phyloP scores from a whole-genome alignment of 2,797 vertebrate species.

The Naso thynnoides region DNA sequence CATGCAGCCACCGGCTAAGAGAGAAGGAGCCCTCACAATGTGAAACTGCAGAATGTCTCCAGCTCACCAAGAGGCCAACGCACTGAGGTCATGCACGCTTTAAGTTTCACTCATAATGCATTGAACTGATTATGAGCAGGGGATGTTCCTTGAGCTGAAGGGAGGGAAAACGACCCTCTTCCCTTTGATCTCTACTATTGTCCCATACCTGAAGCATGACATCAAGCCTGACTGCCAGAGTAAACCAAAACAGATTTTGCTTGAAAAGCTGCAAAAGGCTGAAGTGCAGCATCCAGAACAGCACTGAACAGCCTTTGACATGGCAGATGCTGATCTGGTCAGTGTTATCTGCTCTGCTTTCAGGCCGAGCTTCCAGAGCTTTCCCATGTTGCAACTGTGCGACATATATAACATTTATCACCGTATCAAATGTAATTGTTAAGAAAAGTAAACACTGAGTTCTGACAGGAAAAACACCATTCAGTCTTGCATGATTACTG shows the following conservation, averaged over 20 bases:
- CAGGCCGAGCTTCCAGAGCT: slow-evolving; percentile 27
- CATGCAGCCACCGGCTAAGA: slow-evolving; percentile 34
- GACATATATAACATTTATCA: slow-evolving; percentile 49
- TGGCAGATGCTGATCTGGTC: slow-evolving; percentile 68
- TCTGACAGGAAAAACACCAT: slow-evolving; percentile 32
- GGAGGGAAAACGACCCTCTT: slow-evolving; percentile 48
- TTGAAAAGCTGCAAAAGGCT: slow-evolving; percentile 37
- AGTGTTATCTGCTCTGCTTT: slow-evolving; percentile 55
- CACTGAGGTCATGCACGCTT: slow-evolving; percentile 69
- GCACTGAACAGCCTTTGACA: slow-evolving; percentile 71
- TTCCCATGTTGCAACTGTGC: slow-evolving; percentile 40
- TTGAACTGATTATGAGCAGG: slow-evolving; percentile 68
- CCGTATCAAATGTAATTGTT: slow-evolving; percentile 48
- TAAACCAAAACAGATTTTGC: slow-evolving; percentile 81
- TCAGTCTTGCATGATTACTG: slow-evolving; percentile 33
- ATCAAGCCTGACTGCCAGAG: slow-evolving; percentile 70
- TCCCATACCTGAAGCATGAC: slow-evolving; percentile 84
- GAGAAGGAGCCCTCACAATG: slow-evolving; percentile 34
- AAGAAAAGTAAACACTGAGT: slow-evolving; percentile 7
- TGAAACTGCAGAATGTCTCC: slow-evolving; percentile 50
- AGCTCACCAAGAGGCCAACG: slow-evolving; percentile 50
- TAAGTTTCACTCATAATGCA: slow-evolving; percentile 72
- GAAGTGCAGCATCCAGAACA: slow-evolving; percentile 21
- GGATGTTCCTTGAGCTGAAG: slow-evolving; percentile 65
- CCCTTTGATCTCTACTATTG: slow-evolving; percentile 78